Base-by-base conservation (phyloP, 2,797 vertebrate genomes). In the Hyperoplus lanceolatus region DNA sequence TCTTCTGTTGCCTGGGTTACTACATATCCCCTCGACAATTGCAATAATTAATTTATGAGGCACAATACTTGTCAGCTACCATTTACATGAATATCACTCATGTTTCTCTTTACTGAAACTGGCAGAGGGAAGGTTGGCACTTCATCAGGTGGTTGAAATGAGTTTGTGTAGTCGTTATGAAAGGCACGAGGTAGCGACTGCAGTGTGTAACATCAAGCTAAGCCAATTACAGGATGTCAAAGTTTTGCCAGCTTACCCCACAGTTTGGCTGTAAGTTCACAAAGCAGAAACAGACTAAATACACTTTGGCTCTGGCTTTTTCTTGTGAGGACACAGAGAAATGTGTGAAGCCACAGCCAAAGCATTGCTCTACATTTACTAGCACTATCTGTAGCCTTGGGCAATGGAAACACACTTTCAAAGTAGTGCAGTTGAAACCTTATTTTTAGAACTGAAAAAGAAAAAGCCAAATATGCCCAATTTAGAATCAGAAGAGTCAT, bases 181-280 rank as follows among this genome's bases (percentile, higher is more conserved):
- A 73, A 51, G 21, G 36, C 61, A 69, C 8, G n/a, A 63, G 59
- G 68, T 36, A 62, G 53, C 3, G 11, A 55, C 70, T 76, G 53
- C 45, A 61, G 29, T 29, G 65, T 53, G 55, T 84, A 76, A 85
- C 63, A 81, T 63, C 56, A 59, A 8, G 53, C 67, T 83, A 82
- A 92, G 72, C 79, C 86, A 85, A 75, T 90, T 87, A 41, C n/a
- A 62, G 66, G 14, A 9, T 5, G 53, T 68, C 72, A 75, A 64
- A 84, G 87, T 85, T 84, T 75, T 89, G 75, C 45, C 76, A 43
- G 75, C 15, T 83, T 75, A 90, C 39, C 50, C 1, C 41, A 36
- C 43, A 65, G 60, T 36, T 75, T 50, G 42, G 71, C 59, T 66
- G 13, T 14, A 13, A 45, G 15, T 73, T 79, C 41, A 63, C 21